phyloP scores from a whole-genome alignment of 2,888 invertebrate species.

The Cosmorhoe ocellata region DNA sequence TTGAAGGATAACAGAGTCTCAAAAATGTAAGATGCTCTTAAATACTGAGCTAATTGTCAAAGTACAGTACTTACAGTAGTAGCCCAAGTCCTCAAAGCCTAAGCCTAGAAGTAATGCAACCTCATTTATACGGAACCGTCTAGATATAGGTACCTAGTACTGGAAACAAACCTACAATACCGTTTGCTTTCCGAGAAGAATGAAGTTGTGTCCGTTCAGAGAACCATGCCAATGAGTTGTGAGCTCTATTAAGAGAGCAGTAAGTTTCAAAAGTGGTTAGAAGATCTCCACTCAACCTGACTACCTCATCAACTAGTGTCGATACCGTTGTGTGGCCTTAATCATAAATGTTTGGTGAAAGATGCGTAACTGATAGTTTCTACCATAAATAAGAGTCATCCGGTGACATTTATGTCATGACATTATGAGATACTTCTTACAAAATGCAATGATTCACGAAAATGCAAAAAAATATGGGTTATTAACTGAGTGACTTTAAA shows the following conservation, averaged over 20 bases:
- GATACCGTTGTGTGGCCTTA: constrained; percentile 38
- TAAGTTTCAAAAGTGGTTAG: constrained; percentile 13
- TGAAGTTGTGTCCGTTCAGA: constrained; percentile 31
- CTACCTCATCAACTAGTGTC: constrained; percentile 18
- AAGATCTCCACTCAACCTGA: constrained; percentile 5
- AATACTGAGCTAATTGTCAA: too few relatives aligned
- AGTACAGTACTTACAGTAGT: too few relatives aligned
- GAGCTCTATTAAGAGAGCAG: constrained; percentile 5
- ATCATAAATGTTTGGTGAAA: constrained; percentile 21
- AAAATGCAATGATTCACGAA: too few relatives aligned
- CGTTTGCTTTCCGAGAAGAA: constrained; percentile 31
- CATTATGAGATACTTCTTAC: too few relatives aligned
- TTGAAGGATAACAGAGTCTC: too few relatives aligned
- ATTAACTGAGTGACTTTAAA: too few relatives aligned
- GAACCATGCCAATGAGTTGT: constrained; percentile 2
- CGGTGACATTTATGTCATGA: too few relatives aligned
- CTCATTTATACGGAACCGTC: constrained; percentile 11
- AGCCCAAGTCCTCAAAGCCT: too few relatives aligned
- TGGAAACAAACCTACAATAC: constrained; percentile 22
- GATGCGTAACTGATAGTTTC: neutral
- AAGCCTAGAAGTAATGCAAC: constrained; percentile 7
- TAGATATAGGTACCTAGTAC: constrained; percentile 12
- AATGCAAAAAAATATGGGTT: too few relatives aligned
- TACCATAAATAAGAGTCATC: neutral
- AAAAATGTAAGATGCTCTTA: too few relatives aligned